phyloP scores from a whole-genome alignment of 2,797 vertebrate genomes.

The Eulemur albifrons region DNA sequence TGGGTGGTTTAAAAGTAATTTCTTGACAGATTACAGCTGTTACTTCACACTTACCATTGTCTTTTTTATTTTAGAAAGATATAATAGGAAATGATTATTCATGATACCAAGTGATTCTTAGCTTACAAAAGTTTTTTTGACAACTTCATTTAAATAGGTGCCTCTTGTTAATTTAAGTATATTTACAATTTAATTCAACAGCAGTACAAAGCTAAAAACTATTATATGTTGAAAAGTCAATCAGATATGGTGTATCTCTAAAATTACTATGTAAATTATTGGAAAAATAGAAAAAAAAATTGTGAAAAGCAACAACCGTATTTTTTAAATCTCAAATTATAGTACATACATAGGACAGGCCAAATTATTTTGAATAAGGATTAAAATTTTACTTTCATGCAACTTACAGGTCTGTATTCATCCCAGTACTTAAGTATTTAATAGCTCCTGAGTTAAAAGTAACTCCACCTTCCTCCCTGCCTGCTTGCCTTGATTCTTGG shows the following conservation, averaged over 20 bases:
- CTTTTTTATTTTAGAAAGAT: conserved; percentile 26
- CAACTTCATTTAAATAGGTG: conserved; percentile 31
- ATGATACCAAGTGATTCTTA: conserved; percentile 40
- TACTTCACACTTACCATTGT: background rate
- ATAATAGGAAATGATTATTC: conserved; percentile 52
- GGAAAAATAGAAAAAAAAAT: conserved; percentile 5
- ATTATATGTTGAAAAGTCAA: background rate
- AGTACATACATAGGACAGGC: background rate
- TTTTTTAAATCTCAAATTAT: background rate
- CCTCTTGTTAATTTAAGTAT: conserved; percentile 32
- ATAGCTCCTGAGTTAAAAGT: background rate
- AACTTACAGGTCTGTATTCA: background rate
- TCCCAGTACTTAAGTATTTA: background rate
- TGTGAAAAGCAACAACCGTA: background rate
- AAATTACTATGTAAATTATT: conserved; percentile 43
- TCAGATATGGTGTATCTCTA: conserved; percentile 27
- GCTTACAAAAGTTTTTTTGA: background rate
- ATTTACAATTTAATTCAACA: conserved; percentile 46
- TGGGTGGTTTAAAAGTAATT: conserved; percentile 32
- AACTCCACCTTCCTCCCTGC: background rate
- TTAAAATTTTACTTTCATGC: background rate
- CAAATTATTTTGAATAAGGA: background rate
- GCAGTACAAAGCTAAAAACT: conserved; percentile 33
- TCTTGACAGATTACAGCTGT: conserved; percentile 36
- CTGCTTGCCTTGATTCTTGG: background rate